Base-by-base conservation (phyloP, 2,888 invertebrate species). In the Apamea sordens region DNA sequence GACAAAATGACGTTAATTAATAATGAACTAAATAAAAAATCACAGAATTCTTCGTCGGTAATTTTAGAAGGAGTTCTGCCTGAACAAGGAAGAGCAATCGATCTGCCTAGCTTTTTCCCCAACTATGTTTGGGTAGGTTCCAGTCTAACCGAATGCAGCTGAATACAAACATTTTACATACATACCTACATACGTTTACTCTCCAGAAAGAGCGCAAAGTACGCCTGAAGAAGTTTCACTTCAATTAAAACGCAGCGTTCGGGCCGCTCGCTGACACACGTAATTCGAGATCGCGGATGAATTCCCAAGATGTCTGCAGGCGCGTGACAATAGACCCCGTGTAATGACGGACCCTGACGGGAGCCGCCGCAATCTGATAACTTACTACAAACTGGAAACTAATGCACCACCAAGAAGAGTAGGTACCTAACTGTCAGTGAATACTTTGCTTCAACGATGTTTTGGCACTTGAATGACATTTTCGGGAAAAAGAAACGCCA, bases 251-350 rank as follows among this genome's bases (percentile, higher is more conserved):
- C 89, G 88, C 84, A 28, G 86, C 89, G 83, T 77, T 82, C 50
- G 0, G 24, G 28, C 68, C 88, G 86, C 74, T 59, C 56, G 41
- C 24, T 64, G 61, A 15, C 47, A 65, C 24, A 41, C 32, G 11
- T 21, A 1, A n/a, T 69, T 41, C 63, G 44, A 47, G 44, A 32
- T 53, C 82, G 83, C 69, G 76, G 82, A 83, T 86, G 80, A 80
- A 88, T 89, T 87, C 89, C 44, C 63, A 47, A 69, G 79, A 89
- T 86, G 53, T 78, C 76, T 74, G 53, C 59, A n/a, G 64, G 83
- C 69, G 75, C 89, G 89, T 89, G 89, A 86, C 83, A 83, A 86
- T 83, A 87, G 82, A 73, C 79, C 63, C 32, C 79, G 24, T 83
- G 88, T 88, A 87, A 83, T 88, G 79, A 87, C 76, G 78, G 63